Conservation (phyloP, 2,888 invertebrate species). For the Dichetophora obliterata region DNA sequence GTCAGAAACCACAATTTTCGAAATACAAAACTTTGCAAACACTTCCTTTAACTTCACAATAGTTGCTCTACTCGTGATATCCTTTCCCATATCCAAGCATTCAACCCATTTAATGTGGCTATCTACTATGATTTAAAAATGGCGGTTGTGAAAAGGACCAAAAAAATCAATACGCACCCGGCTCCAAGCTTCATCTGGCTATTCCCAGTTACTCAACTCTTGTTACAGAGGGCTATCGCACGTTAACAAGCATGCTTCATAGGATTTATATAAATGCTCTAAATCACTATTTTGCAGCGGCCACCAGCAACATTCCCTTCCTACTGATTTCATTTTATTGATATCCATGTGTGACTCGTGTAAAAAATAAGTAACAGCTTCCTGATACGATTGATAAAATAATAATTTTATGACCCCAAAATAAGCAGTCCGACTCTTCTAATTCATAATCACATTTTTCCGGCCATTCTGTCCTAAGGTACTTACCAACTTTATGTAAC, state of each 20-base stretch:
- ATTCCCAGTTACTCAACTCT: constrained; percentile 40
- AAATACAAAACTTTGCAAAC: constrained; percentile 54
- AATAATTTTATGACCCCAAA: constrained; percentile 45
- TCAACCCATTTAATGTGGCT: constrained; percentile 45
- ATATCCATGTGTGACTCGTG: constrained; percentile 48
- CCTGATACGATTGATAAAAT: constrained; percentile 24
- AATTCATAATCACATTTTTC: constrained; percentile 25
- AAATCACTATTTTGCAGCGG: constrained; percentile 45
- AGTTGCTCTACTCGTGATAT: constrained; percentile 39
- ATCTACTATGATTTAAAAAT: constrained; percentile 43
- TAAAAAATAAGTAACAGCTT: constrained; percentile 37
- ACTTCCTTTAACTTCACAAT: constrained; percentile 36
- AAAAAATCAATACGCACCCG: constrained; percentile 46
- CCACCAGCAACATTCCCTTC: constrained; percentile 53
- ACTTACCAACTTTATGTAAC: constrained; percentile 9
- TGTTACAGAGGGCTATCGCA: constrained; percentile 41
- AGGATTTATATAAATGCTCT: constrained; percentile 19
- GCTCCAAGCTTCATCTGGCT: constrained; percentile 34
- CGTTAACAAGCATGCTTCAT: constrained; percentile 33
- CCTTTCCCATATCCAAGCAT: constrained; percentile 45
- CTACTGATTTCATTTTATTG: constrained; percentile 47
- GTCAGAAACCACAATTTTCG: constrained; percentile 51
- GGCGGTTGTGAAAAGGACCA: constrained; percentile 38
- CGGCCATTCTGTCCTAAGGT: constrained; percentile 15
- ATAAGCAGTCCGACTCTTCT: constrained; percentile 40